A percentile compares a stretch with the other conserved stretches of the same genome.
Evolutionary conservation across 2,113 vertebrate species (phyloP).

Genomic region (Diadophis punctatus): DNA sequence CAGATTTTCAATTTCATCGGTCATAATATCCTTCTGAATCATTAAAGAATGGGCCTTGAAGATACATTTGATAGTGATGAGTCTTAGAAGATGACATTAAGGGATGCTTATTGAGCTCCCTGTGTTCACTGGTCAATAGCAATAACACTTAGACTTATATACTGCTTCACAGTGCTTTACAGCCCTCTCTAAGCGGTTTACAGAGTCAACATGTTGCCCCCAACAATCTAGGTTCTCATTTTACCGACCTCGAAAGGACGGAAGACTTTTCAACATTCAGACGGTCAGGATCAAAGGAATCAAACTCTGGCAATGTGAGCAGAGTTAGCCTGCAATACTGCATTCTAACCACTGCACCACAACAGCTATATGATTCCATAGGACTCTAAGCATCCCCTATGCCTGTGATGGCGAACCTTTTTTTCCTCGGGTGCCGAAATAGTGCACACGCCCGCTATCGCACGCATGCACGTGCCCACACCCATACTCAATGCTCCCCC

Average conservation of each 20-base stretch:
- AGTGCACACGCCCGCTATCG: too few species aligned
- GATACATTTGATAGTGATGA: background rate
- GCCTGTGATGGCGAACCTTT: too few species aligned
- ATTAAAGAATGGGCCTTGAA: background rate
- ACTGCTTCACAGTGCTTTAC: background rate
- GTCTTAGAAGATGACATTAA: background rate
- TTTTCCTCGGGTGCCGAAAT: too few species aligned
- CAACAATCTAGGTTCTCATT: background rate
- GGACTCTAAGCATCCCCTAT: background rate
- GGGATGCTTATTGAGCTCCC: background rate
- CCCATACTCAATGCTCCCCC: too few species aligned
- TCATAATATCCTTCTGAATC: background rate
- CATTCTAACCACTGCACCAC: background rate
- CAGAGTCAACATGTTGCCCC: background rate
- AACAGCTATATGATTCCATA: background rate
- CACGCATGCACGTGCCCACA: too few species aligned
- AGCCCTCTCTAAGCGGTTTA: background rate
- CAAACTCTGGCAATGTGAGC: background rate
- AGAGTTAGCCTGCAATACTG: background rate
- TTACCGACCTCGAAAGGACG: background rate
- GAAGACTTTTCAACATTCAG: background rate
- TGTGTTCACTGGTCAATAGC: background rate
- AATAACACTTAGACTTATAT: background rate
- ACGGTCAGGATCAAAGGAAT: background rate
- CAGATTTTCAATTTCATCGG: background rate